phyloP scores from a whole-genome alignment of 1,140 invertebrate species.

The Lepidostoma basale region DNA sequence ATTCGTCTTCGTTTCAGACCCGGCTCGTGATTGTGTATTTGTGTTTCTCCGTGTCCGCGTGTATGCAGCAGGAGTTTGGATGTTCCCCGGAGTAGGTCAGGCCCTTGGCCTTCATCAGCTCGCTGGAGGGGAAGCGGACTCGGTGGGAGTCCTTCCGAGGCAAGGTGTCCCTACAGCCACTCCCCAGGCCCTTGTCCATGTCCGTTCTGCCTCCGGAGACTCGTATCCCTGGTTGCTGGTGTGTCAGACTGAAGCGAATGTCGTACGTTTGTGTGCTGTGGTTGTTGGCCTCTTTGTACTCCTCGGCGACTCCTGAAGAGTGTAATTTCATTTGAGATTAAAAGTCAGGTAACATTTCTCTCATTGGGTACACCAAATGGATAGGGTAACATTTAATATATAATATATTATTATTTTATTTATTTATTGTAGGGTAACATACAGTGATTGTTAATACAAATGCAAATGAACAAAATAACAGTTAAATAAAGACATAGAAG shows the following conservation, averaged over 20 bases:
- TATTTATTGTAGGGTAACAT: no score
- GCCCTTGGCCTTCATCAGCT: background rate
- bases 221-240: constrained; percentile 17
- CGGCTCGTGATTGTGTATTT: constrained; percentile 28
- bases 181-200: background rate
- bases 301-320: constrained; percentile 42
- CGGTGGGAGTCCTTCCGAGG: constrained; percentile 1
- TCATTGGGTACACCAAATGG: no score
- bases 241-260: constrained; percentile 40
- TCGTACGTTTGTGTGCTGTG: constrained; percentile 45
- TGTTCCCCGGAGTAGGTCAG: constrained; percentile 15
- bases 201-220: background rate
- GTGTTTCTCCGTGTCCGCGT: constrained; percentile 17
- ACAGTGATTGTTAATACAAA: no score
- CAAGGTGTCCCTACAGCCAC: constrained; percentile 3
- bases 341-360: no score
- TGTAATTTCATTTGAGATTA: background rate
- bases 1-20: constrained; percentile 13
- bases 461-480: no score
- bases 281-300: constrained; percentile 45
- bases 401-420: no score
- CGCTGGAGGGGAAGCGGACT: constrained; percentile 12
- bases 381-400: no score
- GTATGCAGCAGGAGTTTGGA: constrained; percentile 30
- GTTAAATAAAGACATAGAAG: no score